These are phyloP conservation scores for Cavia porcellus DNA, from an alignment of 2,113 vertebrate species.

Conservation along the genomic window DNA sequence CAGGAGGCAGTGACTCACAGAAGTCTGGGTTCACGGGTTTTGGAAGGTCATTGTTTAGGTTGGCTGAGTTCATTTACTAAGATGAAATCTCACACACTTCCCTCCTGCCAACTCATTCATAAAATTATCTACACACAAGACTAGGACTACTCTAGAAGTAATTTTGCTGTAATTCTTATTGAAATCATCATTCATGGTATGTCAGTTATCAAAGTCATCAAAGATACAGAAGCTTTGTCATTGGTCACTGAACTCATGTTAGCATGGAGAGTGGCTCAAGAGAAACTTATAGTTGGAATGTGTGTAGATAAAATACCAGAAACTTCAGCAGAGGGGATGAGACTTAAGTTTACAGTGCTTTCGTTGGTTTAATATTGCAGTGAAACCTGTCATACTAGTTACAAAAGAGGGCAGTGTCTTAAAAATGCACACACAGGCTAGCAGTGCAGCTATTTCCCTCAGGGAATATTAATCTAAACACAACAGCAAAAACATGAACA, in stretches of 20 bases:
- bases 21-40: not conserved
- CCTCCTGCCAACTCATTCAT: not conserved
- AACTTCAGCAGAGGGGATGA: not conserved
- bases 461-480: not conserved
- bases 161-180: not conserved
- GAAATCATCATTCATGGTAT: not conserved
- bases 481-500: not conserved
- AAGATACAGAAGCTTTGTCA: not conserved
- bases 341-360: not conserved
- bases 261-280: not conserved
- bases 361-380: not conserved
- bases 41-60: not conserved
- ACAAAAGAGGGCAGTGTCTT: not conserved
- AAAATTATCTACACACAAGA: not conserved
- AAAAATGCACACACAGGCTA: not conserved
- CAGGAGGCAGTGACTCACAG: slow-evolving; percentile 20
- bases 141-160: not conserved
- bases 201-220: not conserved
- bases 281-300: not conserved
- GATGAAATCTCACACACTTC: not conserved
- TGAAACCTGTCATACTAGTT: not conserved
- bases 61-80: not conserved
- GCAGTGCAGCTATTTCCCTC: not conserved
- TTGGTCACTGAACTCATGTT: too few relatives aligned
- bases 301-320: not conserved